Conservation (phyloP, 2,113 vertebrate genomes). For the Ranitomeya variabilis region DNA sequence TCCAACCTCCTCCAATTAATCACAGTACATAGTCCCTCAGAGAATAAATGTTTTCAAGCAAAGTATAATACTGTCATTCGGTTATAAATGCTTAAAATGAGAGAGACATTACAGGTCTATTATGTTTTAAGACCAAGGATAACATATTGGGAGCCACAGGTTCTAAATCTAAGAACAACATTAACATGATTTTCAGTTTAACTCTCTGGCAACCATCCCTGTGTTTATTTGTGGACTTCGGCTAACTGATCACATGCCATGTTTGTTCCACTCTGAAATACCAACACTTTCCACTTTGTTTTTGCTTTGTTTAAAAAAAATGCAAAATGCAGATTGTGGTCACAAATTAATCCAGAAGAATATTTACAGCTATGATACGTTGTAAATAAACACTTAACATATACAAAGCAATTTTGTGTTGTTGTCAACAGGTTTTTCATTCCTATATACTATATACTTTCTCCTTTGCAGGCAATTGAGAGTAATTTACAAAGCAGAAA, state of each 20-base stretch:
- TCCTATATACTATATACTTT: neutral
- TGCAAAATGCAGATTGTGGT: constrained; percentile 52
- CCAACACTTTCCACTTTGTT: constrained; percentile 72
- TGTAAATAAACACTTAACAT: constrained; percentile 33
- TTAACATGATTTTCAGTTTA: constrained; percentile 75
- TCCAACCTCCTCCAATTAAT: constrained; percentile 52
- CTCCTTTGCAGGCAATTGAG: neutral
- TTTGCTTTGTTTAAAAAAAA: constrained; percentile 70
- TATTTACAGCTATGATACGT: constrained; percentile 29
- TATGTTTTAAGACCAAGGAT: constrained; percentile 56
- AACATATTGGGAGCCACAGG: constrained; percentile 71
- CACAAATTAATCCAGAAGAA: constrained; percentile 17
- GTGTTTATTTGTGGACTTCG: constrained; percentile 82
- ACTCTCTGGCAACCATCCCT: constrained; percentile 70
- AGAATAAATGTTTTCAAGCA: constrained; percentile 55
- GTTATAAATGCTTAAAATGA: constrained; percentile 54
- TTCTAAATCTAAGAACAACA: constrained; percentile 73
- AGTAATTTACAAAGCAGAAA: neutral
- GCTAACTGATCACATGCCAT: constrained; percentile 85
- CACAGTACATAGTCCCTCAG: constrained; percentile 36
- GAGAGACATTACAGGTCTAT: constrained; percentile 50
- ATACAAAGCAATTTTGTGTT: constrained; percentile 16
- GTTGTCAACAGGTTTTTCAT: constrained; percentile 14
- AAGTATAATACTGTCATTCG: constrained; percentile 51
- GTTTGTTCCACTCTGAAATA: constrained; percentile 84